These are phyloP conservation scores for Eurypyga helias DNA, from an alignment of 2,113 vertebrate species.

Conservation along the genomic window DNA sequence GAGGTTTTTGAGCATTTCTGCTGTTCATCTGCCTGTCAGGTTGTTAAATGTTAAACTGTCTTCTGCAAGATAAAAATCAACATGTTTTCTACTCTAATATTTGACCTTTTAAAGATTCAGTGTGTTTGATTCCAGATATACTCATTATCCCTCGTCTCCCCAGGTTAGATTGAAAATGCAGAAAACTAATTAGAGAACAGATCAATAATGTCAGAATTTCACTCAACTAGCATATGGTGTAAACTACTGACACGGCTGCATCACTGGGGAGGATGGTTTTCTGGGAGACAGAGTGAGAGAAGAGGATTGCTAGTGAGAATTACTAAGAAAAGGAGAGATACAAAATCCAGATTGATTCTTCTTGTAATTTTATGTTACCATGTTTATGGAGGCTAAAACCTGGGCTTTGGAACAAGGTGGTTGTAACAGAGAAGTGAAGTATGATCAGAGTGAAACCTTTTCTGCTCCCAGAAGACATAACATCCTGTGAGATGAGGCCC, in stretches of 20 bases:
- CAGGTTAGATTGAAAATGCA: conserved; percentile 1
- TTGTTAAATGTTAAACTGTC: conserved; percentile 8
- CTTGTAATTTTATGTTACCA: background rate
- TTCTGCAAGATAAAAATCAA: background rate
- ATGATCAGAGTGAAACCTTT: background rate
- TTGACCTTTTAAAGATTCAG: conserved; percentile 45
- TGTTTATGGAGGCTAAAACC: background rate
- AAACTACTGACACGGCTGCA: background rate
- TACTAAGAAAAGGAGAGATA: background rate
- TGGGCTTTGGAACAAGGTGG: background rate
- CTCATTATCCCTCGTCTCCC: background rate
- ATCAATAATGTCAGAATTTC: conserved; percentile 28
- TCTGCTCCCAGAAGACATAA: background rate
- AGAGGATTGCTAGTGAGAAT: background rate
- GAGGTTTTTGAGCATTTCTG: background rate
- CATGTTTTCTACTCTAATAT: background rate
- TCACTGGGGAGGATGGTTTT: background rate
- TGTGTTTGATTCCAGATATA: background rate
- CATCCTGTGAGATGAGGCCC: background rate
- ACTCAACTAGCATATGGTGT: background rate
- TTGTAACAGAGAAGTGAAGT: background rate
- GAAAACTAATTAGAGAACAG: conserved; percentile 22
- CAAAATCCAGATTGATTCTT: background rate
- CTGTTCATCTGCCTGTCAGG: background rate
- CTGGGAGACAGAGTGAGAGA: background rate